phyloP scores from a whole-genome alignment of 2,113 vertebrate species.

The Miniopterus natalensis region DNA sequence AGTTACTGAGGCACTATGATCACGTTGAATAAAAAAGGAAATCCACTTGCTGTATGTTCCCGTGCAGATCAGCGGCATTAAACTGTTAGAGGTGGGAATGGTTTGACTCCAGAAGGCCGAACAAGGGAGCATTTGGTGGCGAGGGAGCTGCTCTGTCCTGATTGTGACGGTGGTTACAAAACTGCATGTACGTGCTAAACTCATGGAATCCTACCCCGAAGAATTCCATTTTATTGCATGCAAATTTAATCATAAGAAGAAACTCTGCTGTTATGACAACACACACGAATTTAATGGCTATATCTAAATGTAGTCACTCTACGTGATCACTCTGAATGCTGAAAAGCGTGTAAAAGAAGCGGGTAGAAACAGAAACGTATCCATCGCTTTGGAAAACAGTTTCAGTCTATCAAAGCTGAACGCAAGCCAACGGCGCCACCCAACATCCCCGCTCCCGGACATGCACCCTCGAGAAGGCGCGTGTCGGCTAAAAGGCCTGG shows the following conservation, averaged over 20 bases:
- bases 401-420: neutral
- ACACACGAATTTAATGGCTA: neutral
- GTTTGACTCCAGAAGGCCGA: neutral
- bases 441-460: neutral
- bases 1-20: neutral
- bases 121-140: neutral
- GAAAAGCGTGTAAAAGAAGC: neutral
- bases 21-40: neutral
- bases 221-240: neutral
- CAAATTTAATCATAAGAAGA: neutral
- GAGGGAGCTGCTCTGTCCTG: neutral
- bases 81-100: neutral
- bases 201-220: neutral
- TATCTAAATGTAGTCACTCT: neutral
- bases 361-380: neutral
- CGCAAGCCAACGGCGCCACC: neutral
- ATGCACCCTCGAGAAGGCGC: neutral
- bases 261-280: neutral
- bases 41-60: neutral
- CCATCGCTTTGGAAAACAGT: neutral
- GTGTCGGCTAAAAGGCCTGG: neutral
- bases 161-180: neutral
- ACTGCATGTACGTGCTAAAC: neutral
- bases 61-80: neutral
- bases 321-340: neutral